Conservation (phyloP, 2,113 vertebrate species). For the Puma concolor region DNA sequence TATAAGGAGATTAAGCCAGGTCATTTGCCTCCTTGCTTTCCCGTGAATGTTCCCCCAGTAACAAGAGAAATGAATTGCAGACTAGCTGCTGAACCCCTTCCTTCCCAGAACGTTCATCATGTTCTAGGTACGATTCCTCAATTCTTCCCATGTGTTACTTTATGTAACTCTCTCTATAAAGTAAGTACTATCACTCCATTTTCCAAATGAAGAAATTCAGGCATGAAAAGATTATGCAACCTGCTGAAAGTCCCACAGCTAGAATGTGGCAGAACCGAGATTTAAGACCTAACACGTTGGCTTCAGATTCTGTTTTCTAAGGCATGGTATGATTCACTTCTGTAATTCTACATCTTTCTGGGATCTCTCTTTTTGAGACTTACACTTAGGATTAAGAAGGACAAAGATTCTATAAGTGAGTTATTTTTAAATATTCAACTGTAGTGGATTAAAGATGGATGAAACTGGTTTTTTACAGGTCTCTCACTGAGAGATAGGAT, state of each 20-base stretch:
- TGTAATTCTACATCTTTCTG: not conserved
- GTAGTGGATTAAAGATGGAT: not conserved
- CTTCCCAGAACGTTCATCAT: not conserved
- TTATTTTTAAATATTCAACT: not conserved
- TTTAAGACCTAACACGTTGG: not conserved
- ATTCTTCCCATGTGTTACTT: not conserved
- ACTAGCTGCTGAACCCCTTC: not conserved
- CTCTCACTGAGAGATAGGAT: not conserved
- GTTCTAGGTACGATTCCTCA: not conserved
- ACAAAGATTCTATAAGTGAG: not conserved
- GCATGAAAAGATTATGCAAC: not conserved
- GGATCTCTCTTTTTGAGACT: conserved; percentile 30
- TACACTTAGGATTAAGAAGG: conserved; percentile 7
- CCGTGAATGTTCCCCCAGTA: not conserved
- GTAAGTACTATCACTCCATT: conserved; percentile 14
- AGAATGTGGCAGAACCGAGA: not conserved
- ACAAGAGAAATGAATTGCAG: not conserved
- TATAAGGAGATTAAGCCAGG: not conserved
- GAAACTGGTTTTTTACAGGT: not conserved
- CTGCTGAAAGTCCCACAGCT: not conserved
- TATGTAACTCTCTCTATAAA: not conserved
- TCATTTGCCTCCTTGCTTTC: not conserved
- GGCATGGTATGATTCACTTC: not conserved
- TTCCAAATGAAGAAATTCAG: conserved; percentile 52
- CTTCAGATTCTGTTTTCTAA: conserved; percentile 22